Conservation (phyloP, 1,140 invertebrate species). For the Battus philenor region DNA sequence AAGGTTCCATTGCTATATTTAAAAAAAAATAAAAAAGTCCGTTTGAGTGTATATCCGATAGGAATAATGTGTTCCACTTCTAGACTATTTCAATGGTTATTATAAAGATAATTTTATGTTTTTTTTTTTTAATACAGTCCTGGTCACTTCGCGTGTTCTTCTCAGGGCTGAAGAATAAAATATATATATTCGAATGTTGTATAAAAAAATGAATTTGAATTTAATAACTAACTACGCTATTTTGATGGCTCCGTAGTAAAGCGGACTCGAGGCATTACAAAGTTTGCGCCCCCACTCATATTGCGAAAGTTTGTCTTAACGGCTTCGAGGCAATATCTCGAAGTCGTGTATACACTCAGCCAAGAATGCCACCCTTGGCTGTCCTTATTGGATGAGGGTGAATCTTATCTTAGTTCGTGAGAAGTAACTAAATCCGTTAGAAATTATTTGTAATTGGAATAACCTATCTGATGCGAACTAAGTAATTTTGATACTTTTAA, state of each 20-base stretch:
- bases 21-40: too few species aligned
- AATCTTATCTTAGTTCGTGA: not conserved
- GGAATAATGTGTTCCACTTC: too few species aligned
- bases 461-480: constrained; percentile 1
- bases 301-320: constrained; percentile 53
- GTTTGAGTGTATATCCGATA: too few species aligned
- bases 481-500: too few species aligned
- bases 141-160: too few species aligned
- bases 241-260: constrained; percentile 39
- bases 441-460: not conserved
- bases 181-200: too few species aligned
- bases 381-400: not conserved
- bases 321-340: constrained; percentile 44
- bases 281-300: constrained; percentile 44
- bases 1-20: too few species aligned
- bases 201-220: too few species aligned
- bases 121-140: too few species aligned
- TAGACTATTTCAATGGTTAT: too few species aligned
- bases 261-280: constrained; percentile 26
- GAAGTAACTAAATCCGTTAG: not conserved
- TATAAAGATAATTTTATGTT: too few species aligned
- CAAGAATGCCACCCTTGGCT: not conserved
- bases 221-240: constrained; percentile 31
- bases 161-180: too few species aligned
- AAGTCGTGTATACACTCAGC: constrained; percentile 10